Percentiles rank a stretch among this genome's conserved stretches.
Conservation (phyloP, 2,113 vertebrate genomes). For the Mus pahari region DNA sequence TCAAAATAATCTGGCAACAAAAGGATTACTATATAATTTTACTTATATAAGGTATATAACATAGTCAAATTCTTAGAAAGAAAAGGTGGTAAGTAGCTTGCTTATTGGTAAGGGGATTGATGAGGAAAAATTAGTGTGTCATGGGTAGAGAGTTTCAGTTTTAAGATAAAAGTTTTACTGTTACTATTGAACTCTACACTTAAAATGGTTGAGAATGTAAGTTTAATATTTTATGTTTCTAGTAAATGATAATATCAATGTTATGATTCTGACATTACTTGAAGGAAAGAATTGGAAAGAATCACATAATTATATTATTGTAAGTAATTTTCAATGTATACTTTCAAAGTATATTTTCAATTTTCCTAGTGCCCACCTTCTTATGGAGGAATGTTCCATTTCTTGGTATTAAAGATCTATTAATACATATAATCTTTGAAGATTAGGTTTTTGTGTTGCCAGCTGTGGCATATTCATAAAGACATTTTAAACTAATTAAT, state of each 20-base stretch:
- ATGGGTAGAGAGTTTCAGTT: background rate
- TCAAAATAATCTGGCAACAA: background rate
- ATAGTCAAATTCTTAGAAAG: background rate
- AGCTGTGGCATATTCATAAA: slow-evolving; percentile 35
- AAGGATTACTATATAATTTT: background rate
- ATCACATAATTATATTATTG: background rate
- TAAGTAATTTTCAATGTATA: slow-evolving; percentile 37
- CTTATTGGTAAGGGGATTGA: background rate
- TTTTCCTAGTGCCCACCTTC: background rate
- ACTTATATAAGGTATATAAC: background rate
- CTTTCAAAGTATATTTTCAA: slow-evolving; percentile 5
- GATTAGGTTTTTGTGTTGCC: background rate
- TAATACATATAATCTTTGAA: background rate
- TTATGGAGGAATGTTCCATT: background rate
- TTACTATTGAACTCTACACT: background rate
- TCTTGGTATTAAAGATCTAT: slow-evolving; percentile 27
- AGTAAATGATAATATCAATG: background rate
- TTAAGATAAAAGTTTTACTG: background rate
- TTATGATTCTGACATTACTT: slow-evolving; percentile 3
- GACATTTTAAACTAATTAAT: slow-evolving; percentile 33
- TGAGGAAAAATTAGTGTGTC: background rate
- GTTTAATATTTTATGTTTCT: background rate
- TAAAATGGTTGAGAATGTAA: background rate
- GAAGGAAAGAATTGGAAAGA: slow-evolving; percentile 15
- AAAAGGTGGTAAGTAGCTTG: background rate